Evolutionary conservation across 2,888 invertebrate species (phyloP).

Genomic region (Napeogenes inachia): DNA sequence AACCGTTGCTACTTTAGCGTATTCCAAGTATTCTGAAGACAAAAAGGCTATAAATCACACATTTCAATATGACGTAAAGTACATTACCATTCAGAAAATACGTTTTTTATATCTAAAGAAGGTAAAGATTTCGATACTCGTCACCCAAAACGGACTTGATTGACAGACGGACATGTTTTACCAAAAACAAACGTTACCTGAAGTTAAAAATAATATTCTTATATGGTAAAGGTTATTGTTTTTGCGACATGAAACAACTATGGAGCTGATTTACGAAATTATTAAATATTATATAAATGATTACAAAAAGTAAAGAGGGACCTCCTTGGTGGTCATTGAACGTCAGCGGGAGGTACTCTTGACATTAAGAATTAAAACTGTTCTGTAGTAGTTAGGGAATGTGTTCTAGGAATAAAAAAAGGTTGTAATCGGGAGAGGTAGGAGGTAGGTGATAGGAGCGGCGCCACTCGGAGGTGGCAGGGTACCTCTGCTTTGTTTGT

Average conservation of each 20-base stretch:
- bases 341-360: not conserved
- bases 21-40: slow-evolving; percentile 18
- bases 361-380: slow-evolving; percentile 11
- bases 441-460: slow-evolving; percentile 63
- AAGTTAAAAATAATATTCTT: slow-evolving; percentile 31
- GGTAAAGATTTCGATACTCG: slow-evolving; percentile 57
- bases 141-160: slow-evolving; percentile 62
- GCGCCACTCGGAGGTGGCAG: slow-evolving; percentile 54
- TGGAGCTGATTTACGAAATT: slow-evolving; percentile 3
- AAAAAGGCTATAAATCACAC: slow-evolving; percentile 28
- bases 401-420: slow-evolving; percentile 54
- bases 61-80: slow-evolving; percentile 31
- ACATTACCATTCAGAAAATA: slow-evolving; percentile 28
- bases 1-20: not conserved
- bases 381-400: slow-evolving; percentile 36
- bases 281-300: not conserved
- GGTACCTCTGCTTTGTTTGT: slow-evolving; percentile 46
- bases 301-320: slow-evolving; percentile 1
- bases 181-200: slow-evolving; percentile 52
- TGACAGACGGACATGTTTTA: slow-evolving; percentile 55
- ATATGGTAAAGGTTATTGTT: slow-evolving; percentile 29
- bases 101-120: slow-evolving; percentile 45
- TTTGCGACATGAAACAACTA: not conserved
- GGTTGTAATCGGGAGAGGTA: slow-evolving; percentile 44
- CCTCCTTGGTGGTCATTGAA: not conserved